Evolutionary conservation across 2,888 invertebrate genomes (phyloP), one percentile per base, ranked within the genome.

Genomic region (Sinhomidia bicolor): DNA sequence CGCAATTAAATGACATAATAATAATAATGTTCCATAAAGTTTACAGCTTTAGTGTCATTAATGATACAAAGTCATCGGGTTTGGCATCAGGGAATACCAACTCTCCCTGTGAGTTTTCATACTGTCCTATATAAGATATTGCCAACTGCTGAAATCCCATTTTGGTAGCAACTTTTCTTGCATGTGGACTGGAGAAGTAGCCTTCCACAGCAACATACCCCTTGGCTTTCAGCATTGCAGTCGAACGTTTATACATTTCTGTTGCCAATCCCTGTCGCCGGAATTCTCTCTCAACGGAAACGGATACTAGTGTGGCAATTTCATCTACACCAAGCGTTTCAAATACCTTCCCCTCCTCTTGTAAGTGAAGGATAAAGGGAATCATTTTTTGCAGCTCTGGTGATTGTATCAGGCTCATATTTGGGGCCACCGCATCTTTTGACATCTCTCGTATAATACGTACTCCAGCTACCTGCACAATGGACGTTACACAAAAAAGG

Each of bases 61-160:
- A 47, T 1, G 87, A 44, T 5, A 90, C 90, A 44, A 85, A 90
- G n/a, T 89, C 89, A 41, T 89, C 90, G 14, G 85, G 74, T 41
- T 83, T 74, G 20, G 89, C 89, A 51, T 89, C 85, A 17, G 85
- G 89, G 41, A 90, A 90, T 5, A 89, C 89, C 44, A 87, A 80
- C 41, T 84, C 82, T 74, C 90, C 89, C 62, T 89, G 62, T 5
- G 89, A 71, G 51, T 88, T 88, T 78, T 89, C 89, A 23, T 89
- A 89, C 81, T 89, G 89, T 32, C 87, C 81, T 32, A 89, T 85
- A 47, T 90, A 89, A 1, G 87, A 78, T 51, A 85, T 44, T 32
- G 84, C 87, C 54, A 91, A 23, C 62, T 90, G 90, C 9, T 74
- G 82, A 65, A 91, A 91, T 78, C 91, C 91, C 74, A 90, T 54